Evolutionary conservation across 2,113 vertebrate genomes (phyloP), one percentile per base, ranked within the genome.

Genomic region (Dicentrarchus labrax): DNA sequence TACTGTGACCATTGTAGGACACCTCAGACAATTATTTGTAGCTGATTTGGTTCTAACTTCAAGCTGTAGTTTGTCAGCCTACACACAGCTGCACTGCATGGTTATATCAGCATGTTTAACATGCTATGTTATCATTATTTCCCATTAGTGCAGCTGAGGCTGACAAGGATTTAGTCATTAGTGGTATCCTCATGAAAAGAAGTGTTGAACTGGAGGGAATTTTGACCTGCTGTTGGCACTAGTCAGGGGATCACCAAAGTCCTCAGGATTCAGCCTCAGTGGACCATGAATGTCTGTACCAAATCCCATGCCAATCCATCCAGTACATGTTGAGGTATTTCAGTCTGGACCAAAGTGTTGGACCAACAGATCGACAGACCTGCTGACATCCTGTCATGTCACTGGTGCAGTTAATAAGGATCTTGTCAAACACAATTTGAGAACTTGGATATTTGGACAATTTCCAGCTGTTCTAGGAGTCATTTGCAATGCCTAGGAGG

Each of bases 51-150:
- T 72, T 66, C 8, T n/a, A 38, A 36, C 69, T 51, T 43, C 11
- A 70, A 64, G 56, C 47, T 74, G 38, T 19, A 24, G 38, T 30
- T 38, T 53, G 30, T 21, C 51, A 76, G 36, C 65, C 19, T 45
- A 24, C 39, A 43, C 22, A 1, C 24, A 67, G 53, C 60, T 70
- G 57, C 19, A 7, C n/a, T 57, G 67, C 72, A 80, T 85, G 88
- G 51, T 48, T 22, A 57, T 74, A 59, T 78, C 39, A 73, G 75
- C 65, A 60, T 66, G 51, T 39, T 17, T 30, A 51, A 64, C 21
- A 12, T 69, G 41, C 11, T 43, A 9, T 21, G 16, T 57, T 36
- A 51, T 30, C 19, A 45, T 48, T 2, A 39, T 56, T 78, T 8
- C 10, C 22, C 51, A 30, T 30, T 30, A 48, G 36, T 61, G 22